Evolutionary conservation across 2,797 vertebrate species (phyloP), one percentile per base, ranked within the genome.

Genomic region (Esox lucius): DNA sequence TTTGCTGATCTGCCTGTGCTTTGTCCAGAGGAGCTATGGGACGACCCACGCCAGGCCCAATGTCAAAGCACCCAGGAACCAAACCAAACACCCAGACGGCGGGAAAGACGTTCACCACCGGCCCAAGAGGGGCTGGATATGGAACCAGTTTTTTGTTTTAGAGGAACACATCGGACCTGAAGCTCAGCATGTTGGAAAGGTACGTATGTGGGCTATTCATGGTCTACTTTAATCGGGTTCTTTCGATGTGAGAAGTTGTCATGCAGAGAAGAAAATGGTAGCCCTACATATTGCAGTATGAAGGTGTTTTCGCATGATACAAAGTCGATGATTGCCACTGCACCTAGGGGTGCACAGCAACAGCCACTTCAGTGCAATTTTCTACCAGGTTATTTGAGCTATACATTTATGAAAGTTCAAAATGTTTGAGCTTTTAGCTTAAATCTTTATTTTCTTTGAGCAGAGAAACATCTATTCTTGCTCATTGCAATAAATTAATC

Each of bases 71-170:
- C 92, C 87, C 39, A 94, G 87, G 86, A 98, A 96, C 83, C 94
- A 96, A 87, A 96, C 93, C 67, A 95, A 93, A 86, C 87, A 92
- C 62, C 8, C 80, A 19, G 95, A 96, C 68, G 91, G 90, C 0
- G 95, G 97, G 89, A 96, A 94, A n/a, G 95, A 96, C 92, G 91
- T 94, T 2, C 95, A 96, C 77, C 95, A 95, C 83, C 94, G 95
- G 62, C 96, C 96, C 64, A 97, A 97, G 86, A 94, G 95, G 80
- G 96, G 96, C 86, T 98, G 96, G 96, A 95, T 97, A 64, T 96
- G 96, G 96, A 98, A 98, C 89, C 96, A 98, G 92, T 97, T 98
- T 94, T 98, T 96, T 88, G 95, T 97, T 95, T 95, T 98, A 94
- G 96, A 98, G 94, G 96, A 97, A 90, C 96, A 98, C 68, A 95